A percentile compares a stretch with the other conserved stretches of the same genome.
These are phyloP conservation scores for Xiphophorus couchianus DNA, from an alignment of 2,113 vertebrate genomes.

Conservation along the genomic window DNA sequence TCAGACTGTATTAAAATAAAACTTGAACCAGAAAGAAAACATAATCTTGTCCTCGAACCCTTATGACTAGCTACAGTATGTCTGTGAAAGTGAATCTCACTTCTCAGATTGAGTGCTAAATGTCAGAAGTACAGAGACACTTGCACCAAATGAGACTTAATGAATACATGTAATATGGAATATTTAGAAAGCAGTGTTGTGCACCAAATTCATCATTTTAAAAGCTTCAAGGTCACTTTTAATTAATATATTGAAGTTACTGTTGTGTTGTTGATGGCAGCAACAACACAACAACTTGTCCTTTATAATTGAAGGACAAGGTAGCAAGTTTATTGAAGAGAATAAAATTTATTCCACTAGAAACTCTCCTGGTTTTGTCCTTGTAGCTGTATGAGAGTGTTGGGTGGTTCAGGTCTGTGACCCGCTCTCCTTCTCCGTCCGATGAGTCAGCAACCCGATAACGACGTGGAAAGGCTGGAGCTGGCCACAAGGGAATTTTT, in stretches of 20 bases:
- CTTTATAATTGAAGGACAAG: not conserved
- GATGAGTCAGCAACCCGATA: slow-evolving; percentile 69
- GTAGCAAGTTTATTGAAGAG: not conserved
- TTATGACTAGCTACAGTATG: too few species aligned
- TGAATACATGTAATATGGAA: not conserved
- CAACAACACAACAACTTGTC: too few species aligned
- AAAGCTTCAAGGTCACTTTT: not conserved
- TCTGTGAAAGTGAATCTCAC: not conserved
- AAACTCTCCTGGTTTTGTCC: not conserved
- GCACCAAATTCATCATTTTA: not conserved
- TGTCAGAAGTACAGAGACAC: not conserved
- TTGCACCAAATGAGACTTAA: not conserved
- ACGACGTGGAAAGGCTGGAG: slow-evolving; percentile 18
- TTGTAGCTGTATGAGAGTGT: not conserved
- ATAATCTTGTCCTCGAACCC: too few species aligned
- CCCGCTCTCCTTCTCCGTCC: slow-evolving; percentile 41
- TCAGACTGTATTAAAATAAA: too few species aligned
- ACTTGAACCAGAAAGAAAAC: too few species aligned
- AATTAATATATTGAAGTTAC: too few species aligned
- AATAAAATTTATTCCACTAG: not conserved
- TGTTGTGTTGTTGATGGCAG: too few species aligned
- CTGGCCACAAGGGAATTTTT: slow-evolving; percentile 59
- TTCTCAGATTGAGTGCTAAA: not conserved
- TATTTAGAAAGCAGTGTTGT: not conserved
- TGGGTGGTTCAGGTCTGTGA: slow-evolving; percentile 17